Evolutionary conservation across 2,113 vertebrate genomes (phyloP).

Genomic region (Centrocercus urophasianus): DNA sequence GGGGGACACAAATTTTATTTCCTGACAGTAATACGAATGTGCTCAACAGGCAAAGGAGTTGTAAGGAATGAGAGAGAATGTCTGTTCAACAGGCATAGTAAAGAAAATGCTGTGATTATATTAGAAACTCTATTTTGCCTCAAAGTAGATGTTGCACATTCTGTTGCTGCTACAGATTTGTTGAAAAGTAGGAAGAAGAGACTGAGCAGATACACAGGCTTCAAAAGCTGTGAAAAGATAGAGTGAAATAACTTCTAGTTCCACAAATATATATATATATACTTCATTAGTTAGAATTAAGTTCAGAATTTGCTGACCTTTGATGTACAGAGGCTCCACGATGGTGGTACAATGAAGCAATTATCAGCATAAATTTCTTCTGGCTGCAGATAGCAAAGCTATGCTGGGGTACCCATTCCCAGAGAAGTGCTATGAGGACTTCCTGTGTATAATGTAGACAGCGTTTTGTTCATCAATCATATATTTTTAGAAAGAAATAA

Average conservation of each 20-base stretch:
- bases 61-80: background rate
- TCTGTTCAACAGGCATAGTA: background rate
- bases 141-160: background rate
- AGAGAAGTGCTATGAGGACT: background rate
- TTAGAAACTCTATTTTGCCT: background rate
- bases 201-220: background rate
- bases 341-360: background rate
- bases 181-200: background rate
- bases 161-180: background rate
- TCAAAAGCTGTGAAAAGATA: background rate
- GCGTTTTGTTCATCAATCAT: background rate
- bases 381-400: background rate
- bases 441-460: background rate
- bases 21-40: background rate
- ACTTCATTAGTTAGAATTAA: background rate
- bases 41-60: background rate
- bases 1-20: background rate
- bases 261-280: background rate
- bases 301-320: background rate
- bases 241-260: background rate
- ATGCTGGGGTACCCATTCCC: background rate
- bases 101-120: background rate
- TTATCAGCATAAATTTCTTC: background rate
- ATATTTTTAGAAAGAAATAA: slow-evolving; percentile 16
- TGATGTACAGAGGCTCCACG: background rate